Evolutionary conservation across 2,888 invertebrate genomes (phyloP), one percentile per base, ranked within the genome.

Genomic region (Pristionchus entomophagus): DNA sequence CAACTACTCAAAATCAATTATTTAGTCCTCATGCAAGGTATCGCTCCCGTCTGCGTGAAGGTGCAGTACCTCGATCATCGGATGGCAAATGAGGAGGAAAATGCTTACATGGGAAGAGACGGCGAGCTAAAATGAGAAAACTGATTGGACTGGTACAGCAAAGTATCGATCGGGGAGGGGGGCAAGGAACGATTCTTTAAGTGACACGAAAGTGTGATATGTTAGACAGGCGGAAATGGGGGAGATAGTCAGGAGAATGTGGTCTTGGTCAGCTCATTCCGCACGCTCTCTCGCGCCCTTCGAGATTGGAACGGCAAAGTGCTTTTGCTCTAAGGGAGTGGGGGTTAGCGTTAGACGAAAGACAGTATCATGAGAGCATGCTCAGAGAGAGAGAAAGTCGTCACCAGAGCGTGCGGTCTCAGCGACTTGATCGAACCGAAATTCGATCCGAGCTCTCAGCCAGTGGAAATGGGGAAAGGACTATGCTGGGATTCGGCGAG

Each of bases 71-170:
- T 41, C 45, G n/a, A n/a, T n/a, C n/a, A n/a, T n/a, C n/a, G 41
- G 41, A 45, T 45, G 73, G 73, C 73, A 73, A 73, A 73, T 69
- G 65, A 84, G 65, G 65, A 84, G 65, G 86, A 80, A 65, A 77
- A 45, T 69, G 87, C 92, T 92, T 92, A 92, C 92, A 90, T 92
- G 91, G 82, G 92, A 91, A 86, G 92, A 92, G 89, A 91, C 91
- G 89, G 92, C 92, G 89, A 92, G 92, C 92, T 92, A 91, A 92
- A 92, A 90, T 87, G 85, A 65, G 53, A 41, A 22, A 45, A 65
- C 73, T 73, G 73, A 73, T 73, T 73, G 73, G 41, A n/a, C 1
- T 65, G 65, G 65, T 41, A 73, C 41, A 26, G 65, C 41, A 41
- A 41, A 10, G 45, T 14, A 45, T 45, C 14, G n/a, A n/a, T 73